These are phyloP conservation scores for Bacillus rossius DNA, from an alignment of 1,140 invertebrate species.

Conservation along the genomic window DNA sequence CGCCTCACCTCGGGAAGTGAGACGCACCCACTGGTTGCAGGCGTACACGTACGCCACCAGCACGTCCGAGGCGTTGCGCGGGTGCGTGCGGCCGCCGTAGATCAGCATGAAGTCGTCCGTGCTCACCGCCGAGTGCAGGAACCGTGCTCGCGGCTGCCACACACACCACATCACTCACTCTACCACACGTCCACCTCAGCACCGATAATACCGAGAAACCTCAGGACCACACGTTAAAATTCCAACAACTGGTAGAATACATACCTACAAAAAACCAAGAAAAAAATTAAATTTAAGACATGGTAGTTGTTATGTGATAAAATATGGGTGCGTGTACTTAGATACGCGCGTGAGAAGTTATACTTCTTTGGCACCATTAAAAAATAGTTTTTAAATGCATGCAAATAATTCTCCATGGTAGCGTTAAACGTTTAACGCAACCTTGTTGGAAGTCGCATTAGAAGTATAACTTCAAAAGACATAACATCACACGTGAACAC, in stretches of 20 bases:
- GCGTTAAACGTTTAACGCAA: no score
- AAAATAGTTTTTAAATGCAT: no score
- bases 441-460: no score
- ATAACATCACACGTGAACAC: no score
- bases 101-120: constrained; percentile 87
- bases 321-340: no score
- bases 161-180: constrained; percentile 6
- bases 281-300: no score
- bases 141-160: constrained; percentile 63
- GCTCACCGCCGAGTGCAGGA: constrained; percentile 83
- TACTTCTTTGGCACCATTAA: no score
- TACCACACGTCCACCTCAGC: background rate
- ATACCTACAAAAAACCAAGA: no score
- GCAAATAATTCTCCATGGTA: no score
- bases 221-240: background rate
- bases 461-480: no score
- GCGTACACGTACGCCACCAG: constrained; percentile 82
- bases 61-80: constrained; percentile 61
- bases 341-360: no score
- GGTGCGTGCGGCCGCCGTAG: constrained; percentile 73
- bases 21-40: constrained; percentile 84
- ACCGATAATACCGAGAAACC: background rate
- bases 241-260: background rate
- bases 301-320: no score
- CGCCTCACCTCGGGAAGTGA: constrained; percentile 25